These are phyloP conservation scores for Turnix velox DNA, from an alignment of 2,113 vertebrate species.

Conservation along the genomic window DNA sequence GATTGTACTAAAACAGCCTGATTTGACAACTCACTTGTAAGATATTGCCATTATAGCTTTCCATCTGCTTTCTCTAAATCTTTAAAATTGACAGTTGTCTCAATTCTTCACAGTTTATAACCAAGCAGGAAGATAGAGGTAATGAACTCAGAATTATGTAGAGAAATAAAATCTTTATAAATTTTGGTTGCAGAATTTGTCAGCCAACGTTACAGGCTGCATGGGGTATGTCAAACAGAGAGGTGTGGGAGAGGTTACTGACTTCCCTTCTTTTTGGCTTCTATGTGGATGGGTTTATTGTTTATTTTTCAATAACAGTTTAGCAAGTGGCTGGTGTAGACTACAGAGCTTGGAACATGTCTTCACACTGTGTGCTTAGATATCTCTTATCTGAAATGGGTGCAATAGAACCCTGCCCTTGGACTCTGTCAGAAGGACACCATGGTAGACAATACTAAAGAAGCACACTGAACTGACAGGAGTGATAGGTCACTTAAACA, in stretches of 20 bases:
- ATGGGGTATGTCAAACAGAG: background rate
- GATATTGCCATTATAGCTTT: background rate
- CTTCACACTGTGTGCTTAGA: accelerated
- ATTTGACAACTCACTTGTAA: background rate
- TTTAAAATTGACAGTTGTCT: background rate
- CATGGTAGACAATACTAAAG: background rate
- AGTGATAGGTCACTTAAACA: background rate
- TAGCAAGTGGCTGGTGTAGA: background rate
- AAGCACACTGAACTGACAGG: background rate
- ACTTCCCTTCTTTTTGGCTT: background rate
- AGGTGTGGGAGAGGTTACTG: background rate
- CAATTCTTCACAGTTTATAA: background rate
- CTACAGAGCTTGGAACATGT: background rate
- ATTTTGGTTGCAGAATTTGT: background rate
- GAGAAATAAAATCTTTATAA: background rate
- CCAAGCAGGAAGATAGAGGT: background rate
- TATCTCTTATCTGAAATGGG: background rate
- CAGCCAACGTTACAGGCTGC: background rate
- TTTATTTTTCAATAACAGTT: background rate
- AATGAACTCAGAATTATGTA: background rate
- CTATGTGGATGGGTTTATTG: background rate
- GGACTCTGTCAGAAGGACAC: background rate
- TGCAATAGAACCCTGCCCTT: background rate
- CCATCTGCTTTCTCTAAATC: background rate
- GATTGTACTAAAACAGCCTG: background rate